These are phyloP conservation scores for Pyxicephalus adspersus DNA, from an alignment of 2,113 vertebrate genomes.

Conservation along the genomic window DNA sequence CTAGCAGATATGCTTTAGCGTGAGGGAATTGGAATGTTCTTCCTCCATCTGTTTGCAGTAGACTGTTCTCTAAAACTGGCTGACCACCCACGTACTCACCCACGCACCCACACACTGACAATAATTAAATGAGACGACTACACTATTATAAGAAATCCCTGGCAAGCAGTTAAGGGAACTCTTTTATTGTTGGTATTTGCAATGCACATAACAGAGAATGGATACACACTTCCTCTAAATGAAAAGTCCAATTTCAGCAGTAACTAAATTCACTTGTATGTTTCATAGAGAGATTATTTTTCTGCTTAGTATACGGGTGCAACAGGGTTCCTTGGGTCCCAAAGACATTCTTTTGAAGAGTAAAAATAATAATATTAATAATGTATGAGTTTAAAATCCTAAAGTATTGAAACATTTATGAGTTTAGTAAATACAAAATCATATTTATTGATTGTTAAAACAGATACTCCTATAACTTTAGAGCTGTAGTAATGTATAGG, in stretches of 20 bases:
- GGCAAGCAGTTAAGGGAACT: constrained; percentile 59
- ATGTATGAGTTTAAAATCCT: no score
- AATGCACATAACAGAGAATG: constrained; percentile 59
- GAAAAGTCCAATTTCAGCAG: constrained; percentile 61
- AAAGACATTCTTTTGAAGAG: no score
- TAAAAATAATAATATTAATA: no score
- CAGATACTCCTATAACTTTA: no score
- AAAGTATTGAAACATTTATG: no score
- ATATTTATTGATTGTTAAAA: no score
- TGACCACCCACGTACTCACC: constrained; percentile 65
- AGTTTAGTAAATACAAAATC: no score
- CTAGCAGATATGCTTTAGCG: constrained; percentile 67
- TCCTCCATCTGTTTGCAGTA: constrained; percentile 69
- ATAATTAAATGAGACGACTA: constrained; percentile 63
- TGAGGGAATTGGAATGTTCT: constrained; percentile 67
- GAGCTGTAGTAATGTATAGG: no score
- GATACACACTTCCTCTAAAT: constrained; percentile 11
- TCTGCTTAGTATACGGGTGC: background rate
- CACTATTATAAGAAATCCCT: constrained; percentile 56
- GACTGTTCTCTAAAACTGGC: constrained; percentile 68
- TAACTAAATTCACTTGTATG: constrained; percentile 38
- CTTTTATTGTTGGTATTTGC: constrained; percentile 62
- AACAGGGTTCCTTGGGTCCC: no score
- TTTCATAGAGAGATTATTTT: constrained; percentile 4
- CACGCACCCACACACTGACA: constrained; percentile 65